Evolutionary conservation across 2,797 vertebrate genomes (phyloP).

Genomic region (Coracias cyanogaster): DNA sequence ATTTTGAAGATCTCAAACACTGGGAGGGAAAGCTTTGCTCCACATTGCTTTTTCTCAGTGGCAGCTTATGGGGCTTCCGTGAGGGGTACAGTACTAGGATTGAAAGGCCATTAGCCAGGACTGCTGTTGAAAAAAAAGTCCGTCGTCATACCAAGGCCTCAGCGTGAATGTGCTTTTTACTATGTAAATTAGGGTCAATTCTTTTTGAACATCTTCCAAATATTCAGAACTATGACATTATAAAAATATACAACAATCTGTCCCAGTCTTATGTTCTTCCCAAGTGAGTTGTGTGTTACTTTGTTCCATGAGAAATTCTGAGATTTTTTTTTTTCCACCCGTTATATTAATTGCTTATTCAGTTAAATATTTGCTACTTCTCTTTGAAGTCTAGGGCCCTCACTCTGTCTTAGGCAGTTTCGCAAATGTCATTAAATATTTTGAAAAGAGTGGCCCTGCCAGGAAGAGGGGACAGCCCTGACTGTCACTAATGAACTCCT

Average conservation of each 20-base stretch:
- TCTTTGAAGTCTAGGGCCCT: not conserved
- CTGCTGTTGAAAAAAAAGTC: not conserved
- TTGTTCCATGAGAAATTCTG: constrained; percentile 3
- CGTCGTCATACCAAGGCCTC: not conserved
- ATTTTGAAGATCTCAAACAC: not conserved
- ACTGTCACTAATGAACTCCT: not conserved
- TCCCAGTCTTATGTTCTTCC: not conserved
- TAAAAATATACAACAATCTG: constrained; percentile 11
- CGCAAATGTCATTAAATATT: not conserved
- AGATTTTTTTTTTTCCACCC: not conserved
- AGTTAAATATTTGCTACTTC: not conserved
- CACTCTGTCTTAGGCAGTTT: not conserved
- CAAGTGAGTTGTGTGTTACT: not conserved
- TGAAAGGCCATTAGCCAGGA: not conserved
- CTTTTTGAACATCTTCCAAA: not conserved
- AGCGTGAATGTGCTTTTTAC: not conserved
- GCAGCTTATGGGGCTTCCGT: not conserved
- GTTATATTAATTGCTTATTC: not conserved
- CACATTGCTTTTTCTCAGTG: not conserved
- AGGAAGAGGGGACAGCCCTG: not conserved
- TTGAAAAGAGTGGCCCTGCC: not conserved
- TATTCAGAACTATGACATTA: not conserved
- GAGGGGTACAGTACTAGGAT: not conserved
- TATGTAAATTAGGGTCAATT: constrained; percentile 1
- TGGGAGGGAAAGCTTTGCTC: not conserved